Percentiles rank a stretch among this genome's conserved stretches.
phyloP scores from a whole-genome alignment of 2,113 vertebrate genomes.

The Stercorarius parasiticus region DNA sequence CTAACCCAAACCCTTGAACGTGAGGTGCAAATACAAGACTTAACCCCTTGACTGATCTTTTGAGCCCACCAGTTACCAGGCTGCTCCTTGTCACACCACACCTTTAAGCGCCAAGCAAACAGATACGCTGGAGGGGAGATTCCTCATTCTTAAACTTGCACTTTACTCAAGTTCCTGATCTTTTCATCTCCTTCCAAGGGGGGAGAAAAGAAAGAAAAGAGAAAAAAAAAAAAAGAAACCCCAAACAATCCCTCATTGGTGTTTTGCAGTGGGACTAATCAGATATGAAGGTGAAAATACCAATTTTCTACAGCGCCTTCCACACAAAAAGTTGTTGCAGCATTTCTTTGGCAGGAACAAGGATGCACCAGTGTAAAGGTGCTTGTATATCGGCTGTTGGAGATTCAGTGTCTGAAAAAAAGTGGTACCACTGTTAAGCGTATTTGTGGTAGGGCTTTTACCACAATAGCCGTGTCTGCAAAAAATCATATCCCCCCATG shows the following conservation, averaged over 20 bases:
- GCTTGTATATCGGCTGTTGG: background rate
- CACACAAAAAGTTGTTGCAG: background rate
- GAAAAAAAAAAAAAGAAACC: background rate
- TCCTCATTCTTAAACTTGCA: background rate
- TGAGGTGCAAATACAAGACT: background rate
- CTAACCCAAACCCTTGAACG: background rate
- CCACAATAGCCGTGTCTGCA: background rate
- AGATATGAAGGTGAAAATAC: background rate
- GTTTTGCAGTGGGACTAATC: background rate
- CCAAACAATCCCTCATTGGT: background rate
- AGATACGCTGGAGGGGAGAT: background rate
- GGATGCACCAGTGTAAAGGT: background rate
- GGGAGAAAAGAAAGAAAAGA: background rate
- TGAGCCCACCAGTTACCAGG: background rate
- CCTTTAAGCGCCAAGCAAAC: background rate
- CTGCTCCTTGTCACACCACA: background rate
- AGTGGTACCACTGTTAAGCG: rapidly evolving
- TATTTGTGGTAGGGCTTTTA: background rate
- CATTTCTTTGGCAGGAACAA: background rate
- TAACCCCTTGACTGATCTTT: background rate
- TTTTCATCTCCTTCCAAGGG: conserved; percentile 36
- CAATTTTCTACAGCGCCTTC: background rate
- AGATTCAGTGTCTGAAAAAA: background rate
- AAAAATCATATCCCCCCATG: background rate
- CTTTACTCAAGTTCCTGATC: background rate